Evolutionary conservation across 2,113 vertebrate genomes (phyloP), one percentile per base, ranked within the genome.

Genomic region (Corvus hawaiiensis): DNA sequence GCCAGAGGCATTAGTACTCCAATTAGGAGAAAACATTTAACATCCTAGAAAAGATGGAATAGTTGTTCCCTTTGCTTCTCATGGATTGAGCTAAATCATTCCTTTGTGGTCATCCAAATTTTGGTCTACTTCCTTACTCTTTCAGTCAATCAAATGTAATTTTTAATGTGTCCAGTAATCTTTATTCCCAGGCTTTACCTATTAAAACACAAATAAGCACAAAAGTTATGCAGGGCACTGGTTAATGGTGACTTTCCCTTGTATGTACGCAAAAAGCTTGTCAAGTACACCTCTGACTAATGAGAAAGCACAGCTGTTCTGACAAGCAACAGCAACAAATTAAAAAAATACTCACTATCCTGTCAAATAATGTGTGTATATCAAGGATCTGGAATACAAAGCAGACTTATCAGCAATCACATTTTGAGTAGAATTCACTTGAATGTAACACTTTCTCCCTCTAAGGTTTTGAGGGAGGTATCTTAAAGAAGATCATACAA

Each of bases 401-500:
- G 16, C 84, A 93, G 75, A 93, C 75, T 90, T 96, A 96, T 82
- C 12, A 49, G 59, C 63, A 97, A 92, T 96, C 91, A 93, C 58
- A 93, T 94, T 97, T 90, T 93, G 77, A 85, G 93, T 90, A 81
- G 83, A 96, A 97, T 97, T 96, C 63, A 13, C 84, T 94, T 94
- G 90, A 97, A 96, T 95, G 75, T 96, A 97, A 97, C 89, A 96
- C 91, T 87, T 98, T 97, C 68, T 92, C 64, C 84, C 79, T 87
- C 91, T 88, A 96, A 96, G 91, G 69, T 95, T 93, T 97, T 93
- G 92, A 97, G 85, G 96, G 67, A 94, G 89, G 59, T 98, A 95
- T 94, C 93, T 97, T 96, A 97, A 93, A 96, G 96, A 93, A 89
- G 92, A 98, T 98, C 96, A 95, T 93, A 93, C 76, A 97, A 96